Evolutionary conservation across 1,140 invertebrate genomes (phyloP), one percentile per base, ranked within the genome.

Genomic region (Ephestia elutella): DNA sequence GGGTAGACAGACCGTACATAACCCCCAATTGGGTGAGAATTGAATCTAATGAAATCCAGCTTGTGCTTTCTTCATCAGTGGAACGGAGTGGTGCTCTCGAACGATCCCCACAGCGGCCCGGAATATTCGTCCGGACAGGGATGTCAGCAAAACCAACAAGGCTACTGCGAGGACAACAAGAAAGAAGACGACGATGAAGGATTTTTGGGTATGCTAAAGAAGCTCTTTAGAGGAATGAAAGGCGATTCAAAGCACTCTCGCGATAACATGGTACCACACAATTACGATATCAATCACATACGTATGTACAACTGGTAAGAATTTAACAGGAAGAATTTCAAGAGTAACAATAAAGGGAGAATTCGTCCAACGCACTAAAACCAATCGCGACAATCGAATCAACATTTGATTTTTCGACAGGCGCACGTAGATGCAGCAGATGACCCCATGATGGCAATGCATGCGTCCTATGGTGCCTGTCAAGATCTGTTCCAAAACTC

Each of bases 31-130:
- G 57, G 60, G 66, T 66, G 71, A 25, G 66, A 61, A 70, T 80
- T 68, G 79, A 78, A 75, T 80, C 79, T 84, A 83, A 82, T 86
- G 80, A 84, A 81, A 82, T 73, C 83, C 75, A 86, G 83, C 77
- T 75, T 86, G 78, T 84, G 68, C 80, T 86, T 86, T 86, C 60
- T 83, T 81, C 78, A 82, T 84, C 80, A 86, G 83, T 65, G 73
- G 73, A 78, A 57, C 57, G 76, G 71, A 62, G 67, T 79, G 49
- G 55, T 80, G 65, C 62, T 69, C 57, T 74, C 68, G 38, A 5
- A 15, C 38, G 38, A 44, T 13, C 63, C 57, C 10, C 65, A 67
- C 17, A 61, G 60, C 19, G 63, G 56, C 15, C 38, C 1, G 38
- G 63, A 60, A 49, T 58, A 64, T 9, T 13, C 49, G 13, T 19